phyloP scores from a whole-genome alignment of 1,140 invertebrate species.

The Sarcophaga bullata region DNA sequence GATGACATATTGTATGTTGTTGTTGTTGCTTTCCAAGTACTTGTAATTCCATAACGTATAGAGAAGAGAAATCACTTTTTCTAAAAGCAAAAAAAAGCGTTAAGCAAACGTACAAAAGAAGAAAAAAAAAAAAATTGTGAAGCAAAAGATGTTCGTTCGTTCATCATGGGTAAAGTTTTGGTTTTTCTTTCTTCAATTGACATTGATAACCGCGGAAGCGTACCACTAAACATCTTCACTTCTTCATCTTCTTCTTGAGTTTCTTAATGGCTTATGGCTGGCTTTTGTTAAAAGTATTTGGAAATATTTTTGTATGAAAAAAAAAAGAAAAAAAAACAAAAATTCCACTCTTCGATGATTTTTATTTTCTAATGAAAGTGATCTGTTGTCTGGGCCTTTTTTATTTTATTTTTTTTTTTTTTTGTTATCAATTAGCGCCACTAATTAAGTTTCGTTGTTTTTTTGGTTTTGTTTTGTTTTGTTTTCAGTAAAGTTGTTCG shows the following conservation, averaged over 20 bases:
- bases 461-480: no score
- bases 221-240: neutral
- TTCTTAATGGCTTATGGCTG: neutral
- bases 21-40: neutral
- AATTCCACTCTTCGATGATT: neutral
- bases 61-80: neutral
- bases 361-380: conserved; percentile 10
- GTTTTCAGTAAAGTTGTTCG: neutral
- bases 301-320: neutral
- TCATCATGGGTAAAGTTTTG: neutral
- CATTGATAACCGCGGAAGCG: conserved; percentile 22
- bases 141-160: no score
- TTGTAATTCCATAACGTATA: neutral
- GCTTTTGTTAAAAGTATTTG: neutral
- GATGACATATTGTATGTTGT: no score
- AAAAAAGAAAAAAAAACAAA: no score
- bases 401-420: no score
- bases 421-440: conserved; percentile 10
- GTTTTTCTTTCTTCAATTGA: neutral
- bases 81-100: no score
- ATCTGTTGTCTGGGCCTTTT: neutral
- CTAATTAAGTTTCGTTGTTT: neutral
- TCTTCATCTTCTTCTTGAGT: neutral
- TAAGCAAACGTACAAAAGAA: no score
- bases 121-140: no score